A percentile compares a stretch with the other conserved stretches of the same genome.
phyloP scores from a whole-genome alignment of 2,888 invertebrate species.

The Torymus tubicola region DNA sequence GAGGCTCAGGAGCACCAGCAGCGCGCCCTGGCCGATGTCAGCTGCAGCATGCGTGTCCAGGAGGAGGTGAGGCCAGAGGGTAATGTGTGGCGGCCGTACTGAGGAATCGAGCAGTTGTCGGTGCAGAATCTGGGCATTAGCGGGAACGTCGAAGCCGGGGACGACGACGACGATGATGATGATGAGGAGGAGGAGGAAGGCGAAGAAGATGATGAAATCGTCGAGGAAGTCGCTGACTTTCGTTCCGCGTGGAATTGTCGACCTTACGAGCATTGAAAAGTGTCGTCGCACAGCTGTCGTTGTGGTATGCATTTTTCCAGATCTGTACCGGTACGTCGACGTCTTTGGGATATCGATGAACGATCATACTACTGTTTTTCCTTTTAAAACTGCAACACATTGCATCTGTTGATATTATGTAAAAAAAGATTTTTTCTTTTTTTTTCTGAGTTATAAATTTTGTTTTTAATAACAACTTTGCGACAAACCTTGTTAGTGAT shows the following conservation, averaged over 20 bases:
- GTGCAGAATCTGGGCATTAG: conserved; percentile 22
- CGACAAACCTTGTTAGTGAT: neutral
- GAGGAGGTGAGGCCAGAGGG: conserved; percentile 75
- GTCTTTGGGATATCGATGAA: neutral
- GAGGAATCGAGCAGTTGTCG: conserved; percentile 55
- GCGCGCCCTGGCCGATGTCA: conserved; percentile 66
- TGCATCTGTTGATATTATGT: too few relatives aligned
- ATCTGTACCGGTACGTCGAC: neutral
- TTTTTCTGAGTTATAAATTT: too few relatives aligned
- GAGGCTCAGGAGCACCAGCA: conserved; percentile 72
- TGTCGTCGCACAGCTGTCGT: neutral
- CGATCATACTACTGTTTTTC: too few relatives aligned
- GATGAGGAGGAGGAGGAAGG: neutral
- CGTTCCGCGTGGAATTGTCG: conserved; percentile 37
- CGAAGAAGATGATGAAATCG: neutral
- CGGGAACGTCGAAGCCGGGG: neutral
- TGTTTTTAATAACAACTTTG: too few relatives aligned
- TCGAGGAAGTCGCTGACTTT: conserved; percentile 20
- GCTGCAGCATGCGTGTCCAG: conserved; percentile 71
- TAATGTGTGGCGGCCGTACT: conserved; percentile 75
- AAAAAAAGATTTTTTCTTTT: too few relatives aligned
- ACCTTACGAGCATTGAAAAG: conserved; percentile 29
- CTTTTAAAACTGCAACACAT: too few relatives aligned
- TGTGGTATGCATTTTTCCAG: too few relatives aligned
- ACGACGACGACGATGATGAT: neutral